Percentiles rank a stretch among this genome's conserved stretches.
Conservation (phyloP, 2,797 vertebrate species). For the Paratrypauchen microcephalus region DNA sequence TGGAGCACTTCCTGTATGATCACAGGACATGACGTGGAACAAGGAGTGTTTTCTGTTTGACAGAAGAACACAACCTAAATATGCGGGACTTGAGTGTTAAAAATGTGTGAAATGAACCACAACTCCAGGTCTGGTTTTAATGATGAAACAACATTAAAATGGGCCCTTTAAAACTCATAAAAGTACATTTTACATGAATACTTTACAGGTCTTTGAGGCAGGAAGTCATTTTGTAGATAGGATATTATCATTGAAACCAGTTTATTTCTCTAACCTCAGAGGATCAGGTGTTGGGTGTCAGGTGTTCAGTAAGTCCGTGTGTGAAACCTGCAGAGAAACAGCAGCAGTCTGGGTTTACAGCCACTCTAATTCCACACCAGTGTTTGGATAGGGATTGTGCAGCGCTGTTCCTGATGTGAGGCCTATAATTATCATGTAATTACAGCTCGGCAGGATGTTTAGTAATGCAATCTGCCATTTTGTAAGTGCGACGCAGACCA, state of each 20-base stretch:
- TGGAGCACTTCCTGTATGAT: too few species aligned
- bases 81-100: too few species aligned
- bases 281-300: slow-evolving; percentile 34
- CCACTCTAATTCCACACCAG: slow-evolving; percentile 61
- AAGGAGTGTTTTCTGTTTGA: too few species aligned
- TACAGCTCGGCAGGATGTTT: slow-evolving; percentile 56
- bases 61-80: too few species aligned
- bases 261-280: slow-evolving; percentile 58
- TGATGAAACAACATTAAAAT: too few species aligned
- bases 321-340: slow-evolving; percentile 47
- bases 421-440: slow-evolving; percentile 67
- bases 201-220: neutral
- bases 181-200: too few species aligned
- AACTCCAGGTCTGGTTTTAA: too few species aligned
- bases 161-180: too few species aligned
- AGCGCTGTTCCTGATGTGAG: slow-evolving; percentile 59
- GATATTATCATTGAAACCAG: slow-evolving; percentile 60
- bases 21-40: too few species aligned
- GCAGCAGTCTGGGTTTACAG: slow-evolving; percentile 42
- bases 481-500: slow-evolving; percentile 46
- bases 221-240: slow-evolving; percentile 55
- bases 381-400: slow-evolving; percentile 65
- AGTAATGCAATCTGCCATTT: slow-evolving; percentile 62
- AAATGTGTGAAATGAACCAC: too few species aligned
- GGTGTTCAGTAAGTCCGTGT: slow-evolving; percentile 17